Conservation (phyloP, 2,113 vertebrate species). For the Gasterosteus nipponicus region DNA sequence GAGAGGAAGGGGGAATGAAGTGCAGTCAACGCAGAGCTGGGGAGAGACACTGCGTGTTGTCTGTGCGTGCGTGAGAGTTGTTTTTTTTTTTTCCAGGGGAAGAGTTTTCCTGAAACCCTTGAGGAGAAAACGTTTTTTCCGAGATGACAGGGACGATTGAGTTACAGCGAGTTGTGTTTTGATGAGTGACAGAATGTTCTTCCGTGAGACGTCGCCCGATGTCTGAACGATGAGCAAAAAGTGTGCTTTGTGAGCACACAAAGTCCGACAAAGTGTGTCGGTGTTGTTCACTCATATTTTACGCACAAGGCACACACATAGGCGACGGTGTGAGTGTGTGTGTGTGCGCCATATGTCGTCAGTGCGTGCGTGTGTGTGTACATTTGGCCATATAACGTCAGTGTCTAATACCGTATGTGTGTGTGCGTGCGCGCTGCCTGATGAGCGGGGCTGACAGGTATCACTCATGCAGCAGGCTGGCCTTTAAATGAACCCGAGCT, state of each 20-base stretch:
- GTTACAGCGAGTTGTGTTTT: constrained; percentile 71
- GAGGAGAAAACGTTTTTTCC: constrained; percentile 62
- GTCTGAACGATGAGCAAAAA: constrained; percentile 55
- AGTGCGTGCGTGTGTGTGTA: background rate
- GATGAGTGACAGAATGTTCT: constrained; percentile 76
- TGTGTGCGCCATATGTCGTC: background rate
- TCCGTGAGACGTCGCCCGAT: constrained; percentile 62
- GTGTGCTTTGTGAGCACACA: constrained; percentile 53
- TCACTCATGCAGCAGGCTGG: constrained; percentile 89
- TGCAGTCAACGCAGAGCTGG: constrained; percentile 38
- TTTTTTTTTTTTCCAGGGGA: constrained; percentile 58
- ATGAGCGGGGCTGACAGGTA: constrained; percentile 87
- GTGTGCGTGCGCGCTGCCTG: constrained; percentile 64
- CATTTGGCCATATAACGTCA: constrained; percentile 62
- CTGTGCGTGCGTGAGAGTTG: background rate
- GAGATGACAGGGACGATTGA: constrained; percentile 72
- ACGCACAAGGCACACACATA: constrained; percentile 22
- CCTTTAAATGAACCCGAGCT: constrained; percentile 93
- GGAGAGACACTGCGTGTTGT: constrained; percentile 10
- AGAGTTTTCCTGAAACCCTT: constrained; percentile 65
- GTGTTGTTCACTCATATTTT: constrained; percentile 47
- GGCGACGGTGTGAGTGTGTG: constrained; percentile 3
- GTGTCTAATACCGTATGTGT: constrained; percentile 64
- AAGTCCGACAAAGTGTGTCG: constrained; percentile 52
- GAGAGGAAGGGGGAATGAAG: constrained; percentile 55